Percentiles rank a stretch among this genome's conserved stretches.
These are phyloP conservation scores for Cheilosia grossa DNA, from an alignment of 2,888 invertebrate species.

Conservation along the genomic window DNA sequence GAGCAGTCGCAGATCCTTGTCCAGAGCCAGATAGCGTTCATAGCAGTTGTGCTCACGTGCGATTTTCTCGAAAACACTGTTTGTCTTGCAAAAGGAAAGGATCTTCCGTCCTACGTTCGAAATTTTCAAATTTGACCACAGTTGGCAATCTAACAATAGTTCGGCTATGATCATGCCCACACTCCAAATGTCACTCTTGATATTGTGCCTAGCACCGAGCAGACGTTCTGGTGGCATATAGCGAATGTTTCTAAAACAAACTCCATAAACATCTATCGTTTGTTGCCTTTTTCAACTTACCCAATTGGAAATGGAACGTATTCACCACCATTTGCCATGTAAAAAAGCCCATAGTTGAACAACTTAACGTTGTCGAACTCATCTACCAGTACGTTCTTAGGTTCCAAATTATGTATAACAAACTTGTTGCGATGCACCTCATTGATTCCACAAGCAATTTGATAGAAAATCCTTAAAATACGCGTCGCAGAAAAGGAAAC, in stretches of 20 bases:
- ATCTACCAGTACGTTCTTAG: constrained; percentile 92
- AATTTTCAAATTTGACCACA: constrained; percentile 91
- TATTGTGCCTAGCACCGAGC: constrained; percentile 86
- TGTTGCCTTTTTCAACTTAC: constrained; percentile 82
- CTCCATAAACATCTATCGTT: neutral
- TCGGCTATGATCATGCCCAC: constrained; percentile 95
- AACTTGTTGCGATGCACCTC: constrained; percentile 90
- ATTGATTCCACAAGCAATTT: constrained; percentile 89
- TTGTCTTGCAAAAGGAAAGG: constrained; percentile 84
- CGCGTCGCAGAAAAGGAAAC: constrained; percentile 84
- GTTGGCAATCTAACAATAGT: constrained; percentile 87
- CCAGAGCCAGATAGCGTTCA: constrained; percentile 78
- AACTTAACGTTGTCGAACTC: constrained; percentile 90
- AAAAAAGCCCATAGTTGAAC: constrained; percentile 96
- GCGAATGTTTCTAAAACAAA: constrained; percentile 86
- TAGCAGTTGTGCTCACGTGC: constrained; percentile 90
- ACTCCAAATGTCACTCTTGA: constrained; percentile 96
- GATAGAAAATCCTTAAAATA: constrained; percentile 87
- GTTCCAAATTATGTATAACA: constrained; percentile 91
- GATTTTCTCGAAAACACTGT: constrained; percentile 87
- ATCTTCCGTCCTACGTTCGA: constrained; percentile 89
- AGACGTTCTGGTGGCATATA: constrained; percentile 93
- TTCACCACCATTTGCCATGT: constrained; percentile 94
- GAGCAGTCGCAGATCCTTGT: constrained; percentile 83
- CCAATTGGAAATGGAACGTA: constrained; percentile 96